phyloP scores from a whole-genome alignment of 2,888 invertebrate species.

The Polymixis lichenea region DNA sequence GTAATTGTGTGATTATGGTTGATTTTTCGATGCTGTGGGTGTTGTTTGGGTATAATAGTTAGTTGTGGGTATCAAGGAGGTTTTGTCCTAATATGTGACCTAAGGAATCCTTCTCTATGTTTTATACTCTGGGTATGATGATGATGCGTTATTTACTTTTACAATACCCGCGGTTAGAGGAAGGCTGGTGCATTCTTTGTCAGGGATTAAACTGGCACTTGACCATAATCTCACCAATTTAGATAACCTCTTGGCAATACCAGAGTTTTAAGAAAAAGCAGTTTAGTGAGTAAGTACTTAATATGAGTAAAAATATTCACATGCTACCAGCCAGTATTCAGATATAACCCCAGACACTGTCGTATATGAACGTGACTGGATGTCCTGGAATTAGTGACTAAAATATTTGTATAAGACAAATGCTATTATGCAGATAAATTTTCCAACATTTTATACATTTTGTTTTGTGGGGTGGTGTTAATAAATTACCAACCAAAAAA shows the following conservation, averaged over 20 bases:
- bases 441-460: too few species aligned
- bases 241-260: not conserved
- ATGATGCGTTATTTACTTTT: not conserved
- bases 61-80: not conserved
- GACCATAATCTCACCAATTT: not conserved
- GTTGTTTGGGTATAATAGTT: not conserved
- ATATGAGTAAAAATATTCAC: not conserved
- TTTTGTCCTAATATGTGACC: not conserved
- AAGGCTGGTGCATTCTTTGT: not conserved
- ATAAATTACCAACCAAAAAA: not conserved
- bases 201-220: not conserved
- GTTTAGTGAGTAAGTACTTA: not conserved
- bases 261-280: not conserved
- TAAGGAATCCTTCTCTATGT: not conserved
- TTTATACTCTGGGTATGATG: not conserved
- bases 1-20: constrained; percentile 53
- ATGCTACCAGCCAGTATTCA: constrained; percentile 12
- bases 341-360: constrained; percentile 32
- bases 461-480: too few species aligned
- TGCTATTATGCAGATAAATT: too few species aligned
- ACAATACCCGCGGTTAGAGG: not conserved
- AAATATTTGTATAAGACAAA: not conserved
- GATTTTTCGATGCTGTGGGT: not conserved
- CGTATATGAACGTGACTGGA: not conserved
- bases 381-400: not conserved